Percentiles rank a stretch among this genome's conserved stretches.
These are phyloP conservation scores for Leucoma salicis DNA, from an alignment of 2,888 invertebrate genomes.

Conservation along the genomic window DNA sequence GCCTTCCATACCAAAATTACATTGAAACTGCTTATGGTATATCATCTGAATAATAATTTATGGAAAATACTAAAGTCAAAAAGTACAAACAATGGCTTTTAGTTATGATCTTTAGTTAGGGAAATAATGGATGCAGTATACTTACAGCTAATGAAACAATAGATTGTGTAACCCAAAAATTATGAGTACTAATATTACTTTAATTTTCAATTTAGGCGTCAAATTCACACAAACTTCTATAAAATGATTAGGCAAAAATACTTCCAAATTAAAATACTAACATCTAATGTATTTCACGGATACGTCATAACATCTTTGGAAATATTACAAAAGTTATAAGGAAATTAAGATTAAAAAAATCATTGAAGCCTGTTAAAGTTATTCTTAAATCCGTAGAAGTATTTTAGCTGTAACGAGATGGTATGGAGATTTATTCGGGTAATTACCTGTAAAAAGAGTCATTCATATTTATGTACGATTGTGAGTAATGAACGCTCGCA, in stretches of 20 bases:
- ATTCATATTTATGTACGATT: conserved; percentile 6
- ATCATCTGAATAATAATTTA: not conserved
- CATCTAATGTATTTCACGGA: conserved; percentile 9
- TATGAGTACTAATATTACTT: not conserved
- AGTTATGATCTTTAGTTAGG: not conserved
- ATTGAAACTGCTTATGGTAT: conserved; percentile 1
- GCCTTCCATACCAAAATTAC: conserved; percentile 9
- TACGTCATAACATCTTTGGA: not conserved
- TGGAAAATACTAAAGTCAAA: not conserved
- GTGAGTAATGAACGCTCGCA: conserved; percentile 13
- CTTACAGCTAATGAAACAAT: conserved; percentile 9
- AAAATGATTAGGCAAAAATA: conserved; percentile 7
- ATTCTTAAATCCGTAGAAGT: conserved; percentile 1
- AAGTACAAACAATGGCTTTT: no score
- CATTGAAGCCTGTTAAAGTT: not conserved
- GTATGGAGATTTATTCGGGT: conserved; percentile 1
- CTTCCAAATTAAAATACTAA: not conserved
- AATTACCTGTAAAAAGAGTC: conserved; percentile 3
- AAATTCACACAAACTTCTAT: conserved; percentile 18
- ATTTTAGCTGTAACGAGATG: not conserved
- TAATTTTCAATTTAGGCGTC: conserved; percentile 12
- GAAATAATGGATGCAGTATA: conserved; percentile 6
- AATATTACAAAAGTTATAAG: not conserved
- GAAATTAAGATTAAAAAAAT: not conserved
- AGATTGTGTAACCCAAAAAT: conserved; percentile 11